Percentiles rank a stretch among this genome's conserved stretches.
Evolutionary conservation across 2,888 invertebrate species (phyloP).

Genomic region (Plutella xylostella): DNA sequence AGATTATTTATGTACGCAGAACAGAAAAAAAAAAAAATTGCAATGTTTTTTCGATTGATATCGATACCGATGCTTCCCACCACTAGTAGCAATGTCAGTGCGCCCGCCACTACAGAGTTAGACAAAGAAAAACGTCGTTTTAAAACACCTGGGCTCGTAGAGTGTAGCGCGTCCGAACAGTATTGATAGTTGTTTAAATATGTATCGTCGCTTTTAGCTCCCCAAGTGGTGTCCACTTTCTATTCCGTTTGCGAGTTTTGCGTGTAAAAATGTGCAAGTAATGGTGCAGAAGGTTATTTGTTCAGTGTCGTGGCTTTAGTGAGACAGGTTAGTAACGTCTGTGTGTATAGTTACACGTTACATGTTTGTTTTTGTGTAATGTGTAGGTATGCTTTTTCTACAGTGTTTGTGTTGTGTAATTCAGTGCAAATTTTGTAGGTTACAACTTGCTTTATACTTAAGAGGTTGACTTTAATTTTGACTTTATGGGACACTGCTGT

Average conservation of each 20-base stretch:
- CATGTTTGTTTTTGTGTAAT: neutral
- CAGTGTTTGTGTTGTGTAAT: neutral
- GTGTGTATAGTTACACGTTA: neutral
- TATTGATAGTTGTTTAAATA: constrained; percentile 34
- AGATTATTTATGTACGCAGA: too few relatives aligned
- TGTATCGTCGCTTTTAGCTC: neutral
- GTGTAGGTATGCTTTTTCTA: neutral
- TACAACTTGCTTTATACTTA: neutral
- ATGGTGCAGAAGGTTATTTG: too few relatives aligned
- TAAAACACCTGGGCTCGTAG: constrained; percentile 50
- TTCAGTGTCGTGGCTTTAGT: too few relatives aligned
- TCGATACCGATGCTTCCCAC: constrained; percentile 10
- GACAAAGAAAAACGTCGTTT: constrained; percentile 60
- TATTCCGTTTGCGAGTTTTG: neutral
- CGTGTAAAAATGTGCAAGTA: neutral
- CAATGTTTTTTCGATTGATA: too few relatives aligned
- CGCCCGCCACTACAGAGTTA: constrained; percentile 25
- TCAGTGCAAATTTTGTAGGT: neutral
- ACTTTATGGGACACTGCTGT: too few relatives aligned
- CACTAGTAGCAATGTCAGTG: constrained; percentile 19
- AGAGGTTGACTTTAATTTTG: too few relatives aligned
- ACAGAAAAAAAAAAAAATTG: too few relatives aligned
- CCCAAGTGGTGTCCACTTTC: neutral
- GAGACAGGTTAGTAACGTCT: neutral
- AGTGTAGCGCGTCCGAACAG: constrained; percentile 23